Evolutionary conservation across 2,888 invertebrate species (phyloP), one percentile per base, ranked within the genome.

Genomic region (Buathra laborator): DNA sequence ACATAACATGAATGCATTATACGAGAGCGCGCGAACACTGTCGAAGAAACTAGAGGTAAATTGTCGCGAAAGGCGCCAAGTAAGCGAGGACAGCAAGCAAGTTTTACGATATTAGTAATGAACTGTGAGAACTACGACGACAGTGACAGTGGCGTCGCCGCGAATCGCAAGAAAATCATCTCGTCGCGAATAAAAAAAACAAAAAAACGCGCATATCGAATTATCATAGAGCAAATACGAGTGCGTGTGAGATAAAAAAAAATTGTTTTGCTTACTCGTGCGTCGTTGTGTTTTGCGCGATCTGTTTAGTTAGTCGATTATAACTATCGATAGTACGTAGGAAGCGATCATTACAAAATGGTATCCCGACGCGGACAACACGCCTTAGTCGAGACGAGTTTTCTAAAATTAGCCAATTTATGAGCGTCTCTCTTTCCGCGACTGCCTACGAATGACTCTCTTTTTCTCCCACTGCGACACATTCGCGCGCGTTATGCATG

Each of bases 401-500:
- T 88, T 89, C 87, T 88, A 89, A 89, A 89, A 89, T 89, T 89
- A 88, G 89, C 89, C 87, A 88, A 89, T 89, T 89, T 89, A 89
- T 87, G 89, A 88, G 87, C 89, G 86, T 88, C 87, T 86, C 83
- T 88, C 88, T 86, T 82, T 84, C 83, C 83, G 78, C 82, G 86
- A 86, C 86, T 85, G 87, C 87, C 86, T 84, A 87, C 87, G 86
- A 88, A 87, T 87, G 88, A 83, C 87, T 87, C 87, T 86, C 84
- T 87, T 75, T 84, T 85, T 75, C 83, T 51, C 80, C 82, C 74
- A 67, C 78, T 82, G 7, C 14, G 16, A 6, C 59, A 56, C 75
- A 51, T 64, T 81, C 80, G 72, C 82, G 70, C 80, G 43, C 62
- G 64, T 56, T 79, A 70, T 77, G 83, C 81, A 48, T 74, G 29